Conservation (phyloP, 2,888 invertebrate species). For the Scaptomyza flava region DNA sequence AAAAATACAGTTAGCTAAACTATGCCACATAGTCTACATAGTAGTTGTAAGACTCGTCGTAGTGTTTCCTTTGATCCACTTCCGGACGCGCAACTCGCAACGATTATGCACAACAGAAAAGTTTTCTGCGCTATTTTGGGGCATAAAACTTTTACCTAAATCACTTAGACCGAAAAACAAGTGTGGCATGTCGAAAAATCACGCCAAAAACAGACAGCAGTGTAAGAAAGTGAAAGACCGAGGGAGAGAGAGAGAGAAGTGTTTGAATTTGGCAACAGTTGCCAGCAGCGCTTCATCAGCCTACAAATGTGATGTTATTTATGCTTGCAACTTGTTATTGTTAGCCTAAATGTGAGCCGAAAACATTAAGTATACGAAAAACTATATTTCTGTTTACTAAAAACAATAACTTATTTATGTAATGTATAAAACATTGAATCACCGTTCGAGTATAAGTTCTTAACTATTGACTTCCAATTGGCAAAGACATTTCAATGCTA, state of each 20-base stretch:
- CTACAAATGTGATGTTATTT: conserved; percentile 52
- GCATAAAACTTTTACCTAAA: conserved; percentile 66
- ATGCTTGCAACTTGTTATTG: conserved; percentile 31
- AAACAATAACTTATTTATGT: too few relatives aligned
- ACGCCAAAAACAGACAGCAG: conserved; percentile 40
- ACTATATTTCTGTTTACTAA: too few relatives aligned
- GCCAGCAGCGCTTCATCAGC: conserved; percentile 14
- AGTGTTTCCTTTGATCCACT: conserved; percentile 50
- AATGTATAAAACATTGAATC: not conserved
- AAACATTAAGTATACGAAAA: too few relatives aligned
- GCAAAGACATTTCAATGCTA: conserved; percentile 6
- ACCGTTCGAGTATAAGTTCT: too few relatives aligned
- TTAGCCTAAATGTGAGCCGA: too few relatives aligned
- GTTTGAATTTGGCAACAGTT: conserved; percentile 41
- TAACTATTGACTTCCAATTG: too few relatives aligned
- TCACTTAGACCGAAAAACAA: conserved; percentile 75
- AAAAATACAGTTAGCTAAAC: conserved; percentile 32
- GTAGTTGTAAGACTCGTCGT: not conserved
- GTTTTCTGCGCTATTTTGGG: conserved; percentile 57
- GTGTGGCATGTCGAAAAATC: conserved; percentile 77
- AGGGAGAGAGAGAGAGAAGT: too few relatives aligned
- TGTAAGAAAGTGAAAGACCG: conserved; percentile 35
- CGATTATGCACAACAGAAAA: conserved; percentile 71
- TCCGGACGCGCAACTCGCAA: conserved; percentile 36
- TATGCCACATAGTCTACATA: not conserved